phyloP scores from a whole-genome alignment of 1,140 invertebrate genomes.

The Bicyclus anynana region DNA sequence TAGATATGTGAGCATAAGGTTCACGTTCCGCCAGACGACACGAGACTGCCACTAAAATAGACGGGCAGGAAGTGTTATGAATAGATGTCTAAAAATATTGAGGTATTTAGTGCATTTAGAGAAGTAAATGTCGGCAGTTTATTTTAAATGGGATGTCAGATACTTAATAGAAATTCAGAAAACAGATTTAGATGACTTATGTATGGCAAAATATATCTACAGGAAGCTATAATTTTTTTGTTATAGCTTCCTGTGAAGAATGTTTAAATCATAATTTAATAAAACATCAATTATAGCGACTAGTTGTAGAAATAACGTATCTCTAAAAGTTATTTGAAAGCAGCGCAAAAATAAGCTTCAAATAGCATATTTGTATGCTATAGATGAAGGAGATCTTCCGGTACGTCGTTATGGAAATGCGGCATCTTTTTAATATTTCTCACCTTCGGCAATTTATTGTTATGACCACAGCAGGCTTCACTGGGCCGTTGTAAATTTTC shows the following conservation, averaged over 20 bases:
- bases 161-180: not conserved
- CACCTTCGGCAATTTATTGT: not conserved
- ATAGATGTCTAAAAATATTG: constrained; percentile 51
- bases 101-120: constrained; percentile 14
- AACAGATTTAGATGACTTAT: too few species aligned
- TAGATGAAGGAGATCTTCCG: not conserved
- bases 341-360: too few species aligned
- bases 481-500: not conserved
- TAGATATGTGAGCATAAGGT: constrained; percentile 38
- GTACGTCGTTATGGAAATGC: not conserved
- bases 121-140: constrained; percentile 7
- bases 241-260: too few species aligned
- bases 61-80: constrained; percentile 54
- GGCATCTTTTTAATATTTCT: not conserved
- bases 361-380: too few species aligned
- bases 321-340: too few species aligned
- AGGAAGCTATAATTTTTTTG: too few species aligned
- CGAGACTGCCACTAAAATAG: constrained; percentile 50
- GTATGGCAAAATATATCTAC: too few species aligned
- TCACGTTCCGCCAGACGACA: constrained; percentile 41
- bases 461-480: not conserved
- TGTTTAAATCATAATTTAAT: too few species aligned
- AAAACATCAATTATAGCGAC: too few species aligned
- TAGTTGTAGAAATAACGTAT: too few species aligned
- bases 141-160: not conserved